Evolutionary conservation across 2,888 invertebrate species (phyloP), one percentile per base, ranked within the genome.

Genomic region (Kuschelorhynchus macadamiae): DNA sequence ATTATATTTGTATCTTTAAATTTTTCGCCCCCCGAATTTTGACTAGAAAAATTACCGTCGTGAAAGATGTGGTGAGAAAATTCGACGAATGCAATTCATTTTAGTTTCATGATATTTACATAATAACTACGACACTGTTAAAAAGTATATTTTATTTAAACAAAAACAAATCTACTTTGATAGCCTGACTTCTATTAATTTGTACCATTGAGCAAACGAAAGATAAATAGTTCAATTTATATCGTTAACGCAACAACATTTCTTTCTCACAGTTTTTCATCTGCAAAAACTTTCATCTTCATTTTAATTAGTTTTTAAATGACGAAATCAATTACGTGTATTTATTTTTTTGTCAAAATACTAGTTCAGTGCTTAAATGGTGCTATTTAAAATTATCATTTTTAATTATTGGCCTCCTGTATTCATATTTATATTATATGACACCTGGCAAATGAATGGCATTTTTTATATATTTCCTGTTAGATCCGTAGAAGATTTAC

Each of bases 171-270:
- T 52, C 9, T 39, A 39, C 14, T 39, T 52, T 16, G 18, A 52
- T n/a, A 9, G 33, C 20, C 30, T 33, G 12, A 11, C 36, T 20
- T 52, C 17, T 9, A 18, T 52, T 52, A 52, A 39, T 52, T 52
- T 14, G 8, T 20, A 36, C 52, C 20, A 52, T 52, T 52, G 52
- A 52, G 21, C 52, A 14, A 39, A 52, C 9, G 20, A 11, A 39
- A 52, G 52, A 39, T 52, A 52, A 52, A 33, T 52, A 39, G 52
- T 17, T 32, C 18, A 18, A 52, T 52, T 52, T 52, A 52, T 52
- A 25, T 25, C n/a, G 39, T 39, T 36, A 12, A 12, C 52, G 12
- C 39, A 55, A 55, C 42, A 41, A 42, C 55, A 55, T 14, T 55
- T 42, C 30, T 42, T 55, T 55, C 55, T 21, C 55, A 55, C 55